Base-by-base conservation (phyloP, 2,113 vertebrate genomes). In the Labeo catla region DNA sequence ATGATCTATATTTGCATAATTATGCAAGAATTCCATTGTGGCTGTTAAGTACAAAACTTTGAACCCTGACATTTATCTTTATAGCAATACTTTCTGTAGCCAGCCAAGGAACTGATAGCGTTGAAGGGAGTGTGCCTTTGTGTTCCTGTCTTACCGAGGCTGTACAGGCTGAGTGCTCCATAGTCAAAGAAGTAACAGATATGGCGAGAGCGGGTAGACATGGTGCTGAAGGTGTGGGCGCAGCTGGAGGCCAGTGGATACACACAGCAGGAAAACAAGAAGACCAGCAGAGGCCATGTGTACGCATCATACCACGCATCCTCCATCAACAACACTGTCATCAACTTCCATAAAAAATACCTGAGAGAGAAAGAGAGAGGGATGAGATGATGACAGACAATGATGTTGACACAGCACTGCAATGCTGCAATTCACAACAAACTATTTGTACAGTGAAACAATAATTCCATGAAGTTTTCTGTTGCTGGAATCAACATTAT, bases 131-230 rank as follows among this genome's bases (percentile, higher is more conserved):
- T 39, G 6, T 23, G 61, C 19, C 50, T 7, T 28, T 50, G 50
- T 6, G 13, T 5, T 34, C 19, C 10, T 47, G 2, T 52, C 95
- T 86, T 72, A 98, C 97, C 96, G 57, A 98, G 87, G 70, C 95
- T 95, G 93, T 97, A 97, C 63, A 95, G 87, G 83, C 96, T 95
- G 66, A 98, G 93, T 0, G 96, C 96, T 0, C 92, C 95, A 0
- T 98, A 98, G 80, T 97, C 97, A 0, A 96, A 96, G 89, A 96
- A 98, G 93, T 95, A 98, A 92, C 95, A 96, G 90, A 97, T 92
- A 92, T 97, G 96, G 0, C 96, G 92, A 0, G 95, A 92, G 0
- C 86, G 91, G 2, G 47, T 73, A 6, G 96, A 97, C 96, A 97
- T 95, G 88, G 91, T 93, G 90, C 94, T 97, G 92, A 97, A 96